phyloP scores from a whole-genome alignment of 2,797 vertebrate genomes.

The Bufotes viridis region DNA sequence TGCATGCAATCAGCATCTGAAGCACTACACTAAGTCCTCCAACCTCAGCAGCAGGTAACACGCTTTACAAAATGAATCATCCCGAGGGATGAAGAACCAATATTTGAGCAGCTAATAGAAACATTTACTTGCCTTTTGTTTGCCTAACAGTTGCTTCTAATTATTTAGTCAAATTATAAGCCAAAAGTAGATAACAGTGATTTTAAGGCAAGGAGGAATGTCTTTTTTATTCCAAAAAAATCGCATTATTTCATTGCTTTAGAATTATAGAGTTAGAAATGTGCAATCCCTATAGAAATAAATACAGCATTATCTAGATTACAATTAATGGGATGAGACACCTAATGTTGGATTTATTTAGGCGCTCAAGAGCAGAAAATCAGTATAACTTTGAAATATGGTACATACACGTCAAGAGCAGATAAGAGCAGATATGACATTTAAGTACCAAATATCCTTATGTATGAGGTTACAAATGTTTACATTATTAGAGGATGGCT shows the following conservation, averaged over 20 bases:
- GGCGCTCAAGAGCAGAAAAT: too few species aligned
- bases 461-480: too few species aligned
- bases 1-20: conserved; percentile 4
- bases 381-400: too few species aligned
- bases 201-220: background rate
- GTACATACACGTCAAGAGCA: too few species aligned
- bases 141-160: background rate
- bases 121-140: conserved; percentile 24
- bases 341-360: too few species aligned
- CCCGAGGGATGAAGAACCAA: conserved; percentile 9
- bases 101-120: conserved; percentile 44
- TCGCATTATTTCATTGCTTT: too few species aligned
- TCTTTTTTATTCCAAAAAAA: too few species aligned
- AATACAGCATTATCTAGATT: background rate
- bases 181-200: background rate
- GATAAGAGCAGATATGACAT: too few species aligned
- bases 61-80: conserved; percentile 34
- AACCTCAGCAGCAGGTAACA: background rate
- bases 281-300: too few species aligned
- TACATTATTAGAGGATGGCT: too few species aligned
- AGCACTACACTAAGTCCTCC: background rate
- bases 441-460: too few species aligned
- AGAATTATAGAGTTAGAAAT: too few species aligned
- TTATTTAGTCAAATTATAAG: conserved; percentile 28
- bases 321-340: background rate